Conservation (phyloP, 2,113 vertebrate species). For the Montifringilla adamsi region DNA sequence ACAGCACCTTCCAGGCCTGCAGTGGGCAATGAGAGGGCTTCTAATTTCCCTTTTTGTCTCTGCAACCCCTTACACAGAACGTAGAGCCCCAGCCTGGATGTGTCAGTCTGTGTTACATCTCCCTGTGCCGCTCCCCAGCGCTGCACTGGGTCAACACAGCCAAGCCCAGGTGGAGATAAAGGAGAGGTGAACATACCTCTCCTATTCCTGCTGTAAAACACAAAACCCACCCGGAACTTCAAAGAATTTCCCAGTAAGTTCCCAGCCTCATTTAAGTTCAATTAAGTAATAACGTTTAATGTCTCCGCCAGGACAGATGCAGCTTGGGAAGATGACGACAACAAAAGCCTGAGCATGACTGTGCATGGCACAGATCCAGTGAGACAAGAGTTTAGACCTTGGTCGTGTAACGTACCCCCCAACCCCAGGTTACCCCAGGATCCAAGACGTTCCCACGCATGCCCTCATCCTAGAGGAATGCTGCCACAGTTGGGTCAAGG, state of each 20-base stretch:
- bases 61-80: rapidly evolving
- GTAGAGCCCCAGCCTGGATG: neutral
- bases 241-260: neutral
- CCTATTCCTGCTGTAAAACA: neutral
- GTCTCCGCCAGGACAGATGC: neutral
- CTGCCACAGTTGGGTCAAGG: neutral
- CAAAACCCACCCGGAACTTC: neutral
- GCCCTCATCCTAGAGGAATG: neutral
- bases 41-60: neutral
- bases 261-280: neutral
- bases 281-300: neutral
- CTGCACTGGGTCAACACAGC: neutral
- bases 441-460: neutral
- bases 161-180: neutral
- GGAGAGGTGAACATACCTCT: neutral
- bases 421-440: neutral
- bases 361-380: rapidly evolving
- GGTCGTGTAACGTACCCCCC: neutral
- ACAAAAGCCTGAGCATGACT: neutral
- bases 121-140: rapidly evolving
- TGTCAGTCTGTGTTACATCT: rapidly evolving
- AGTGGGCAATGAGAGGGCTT: neutral
- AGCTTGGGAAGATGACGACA: neutral
- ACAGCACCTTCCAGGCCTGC: neutral
- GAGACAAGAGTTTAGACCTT: neutral